Base-by-base conservation (phyloP, 2,888 invertebrate genomes). In the Thelaira solivaga region DNA sequence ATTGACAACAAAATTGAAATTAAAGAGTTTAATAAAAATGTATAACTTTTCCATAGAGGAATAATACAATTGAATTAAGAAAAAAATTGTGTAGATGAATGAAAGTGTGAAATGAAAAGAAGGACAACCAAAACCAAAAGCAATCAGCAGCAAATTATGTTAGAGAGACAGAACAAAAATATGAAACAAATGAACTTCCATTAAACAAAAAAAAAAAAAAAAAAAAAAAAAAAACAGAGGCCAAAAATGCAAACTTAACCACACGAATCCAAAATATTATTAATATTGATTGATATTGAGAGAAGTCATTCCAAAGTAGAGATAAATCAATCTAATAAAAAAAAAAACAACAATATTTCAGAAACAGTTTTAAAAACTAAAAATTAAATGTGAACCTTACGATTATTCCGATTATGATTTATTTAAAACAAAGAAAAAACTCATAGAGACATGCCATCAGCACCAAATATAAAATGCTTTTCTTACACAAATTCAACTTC, bases 101-200 rank as follows among this genome's bases (percentile, higher is more conserved):
- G 26, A 65, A 53, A 45, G 45, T 67, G 55, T 43, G 53, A 55
- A 55, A 43, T 36, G 34, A 55, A 18, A 67, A 24, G 16, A 55
- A 22, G 24, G 5, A 36, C n/a, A 53, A 31, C 11, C n/a, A 49
- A 20, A 22, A 29, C n/a, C 22, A 36, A 43, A 7, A 31, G 31
- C 31, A 31, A 31, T 10, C 2, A 43, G 8, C 43, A 20, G 39
- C 11, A 43, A 34, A 67, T 55, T 45, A 45, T 55, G 20, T 24
- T 43, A 55, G 16, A 34, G 24, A 16, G 24, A 26, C 65, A 34
- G 3, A 39, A 1, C 13, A 34, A 34, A 11, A 55, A 34, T 7
- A 7, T 55, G n/a, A 53, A 18, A 34, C 43, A 1, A 31, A 34
- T 2, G 13, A 43, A 34, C 31, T 55, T 55, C 34, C 53, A 55